phyloP scores from a whole-genome alignment of 2,888 invertebrate species.

The Leptopterna dolabrata region DNA sequence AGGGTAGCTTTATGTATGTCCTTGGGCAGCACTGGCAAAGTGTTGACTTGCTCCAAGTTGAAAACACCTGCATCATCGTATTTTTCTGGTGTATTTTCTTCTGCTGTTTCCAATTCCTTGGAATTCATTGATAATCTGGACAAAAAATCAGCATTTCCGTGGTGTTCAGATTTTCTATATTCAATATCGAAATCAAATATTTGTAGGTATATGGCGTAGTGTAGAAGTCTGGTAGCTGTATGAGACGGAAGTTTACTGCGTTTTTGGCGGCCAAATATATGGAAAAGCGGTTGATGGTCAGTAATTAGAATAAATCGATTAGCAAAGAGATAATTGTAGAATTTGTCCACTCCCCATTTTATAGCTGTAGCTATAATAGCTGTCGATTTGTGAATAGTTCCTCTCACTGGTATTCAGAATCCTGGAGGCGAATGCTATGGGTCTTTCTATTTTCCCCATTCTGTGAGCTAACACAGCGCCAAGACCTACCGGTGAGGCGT shows the following conservation, averaged over 20 bases:
- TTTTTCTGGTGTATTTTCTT: neutral
- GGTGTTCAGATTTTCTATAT: too few species aligned
- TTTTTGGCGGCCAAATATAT: slow-evolving; percentile 32
- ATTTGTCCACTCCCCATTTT: slow-evolving; percentile 65
- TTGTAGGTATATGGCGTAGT: neutral
- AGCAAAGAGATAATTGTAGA: too few species aligned
- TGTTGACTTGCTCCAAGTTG: slow-evolving; percentile 5
- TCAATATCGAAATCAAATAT: too few species aligned
- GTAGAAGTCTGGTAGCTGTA: too few species aligned
- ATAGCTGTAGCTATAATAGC: slow-evolving; percentile 60
- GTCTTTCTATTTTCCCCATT: neutral
- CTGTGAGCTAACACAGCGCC: slow-evolving; percentile 44
- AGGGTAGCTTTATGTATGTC: neutral
- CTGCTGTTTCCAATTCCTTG: slow-evolving; percentile 12
- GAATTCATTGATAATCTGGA: slow-evolving; percentile 34
- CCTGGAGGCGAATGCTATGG: slow-evolving; percentile 1
- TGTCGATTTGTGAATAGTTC: slow-evolving; percentile 58
- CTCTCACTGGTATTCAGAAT: slow-evolving; percentile 8
- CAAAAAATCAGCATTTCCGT: slow-evolving; percentile 51
- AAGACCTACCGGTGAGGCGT: slow-evolving; percentile 43
- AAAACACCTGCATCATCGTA: slow-evolving; percentile 1
- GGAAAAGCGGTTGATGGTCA: slow-evolving; percentile 65
- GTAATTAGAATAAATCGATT: slow-evolving; percentile 65
- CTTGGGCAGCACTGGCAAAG: too few species aligned
- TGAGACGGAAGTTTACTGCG: slow-evolving; percentile 5